Base-by-base conservation (phyloP, 1,140 invertebrate genomes). In the Bombus difficillimus region DNA sequence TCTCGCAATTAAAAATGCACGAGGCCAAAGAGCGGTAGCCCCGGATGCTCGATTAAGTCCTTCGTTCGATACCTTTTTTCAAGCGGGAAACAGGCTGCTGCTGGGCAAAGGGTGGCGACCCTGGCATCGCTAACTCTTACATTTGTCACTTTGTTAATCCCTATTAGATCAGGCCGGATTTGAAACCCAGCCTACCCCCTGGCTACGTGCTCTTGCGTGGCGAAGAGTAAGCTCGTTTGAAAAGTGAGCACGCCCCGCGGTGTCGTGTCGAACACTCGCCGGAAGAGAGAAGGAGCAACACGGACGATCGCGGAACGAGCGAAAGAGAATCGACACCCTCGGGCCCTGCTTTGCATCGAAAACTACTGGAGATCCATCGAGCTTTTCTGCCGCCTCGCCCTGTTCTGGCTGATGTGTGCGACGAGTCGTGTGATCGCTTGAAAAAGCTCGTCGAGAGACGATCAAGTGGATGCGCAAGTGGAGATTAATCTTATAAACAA, bases 131-230 rank as follows among this genome's bases (percentile, higher is more conserved):
- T 92, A 92, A 92, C 92, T 93, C 88, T 92, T 92, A 92, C 90
- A 93, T 93, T 92, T 93, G 92, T 92, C 92, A 93, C 91, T 91
- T 90, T 89, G 89, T 92, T 93, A 93, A 93, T 93, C 92, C 92
- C 92, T 92, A 92, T 93, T 93, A 93, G 92, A 93, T 93, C 92
- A 91, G 87, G 83, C 88, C 82, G 90, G 92, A 92, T 93, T 92
- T 92, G 72, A 89, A 92, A 90, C 87, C 88, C 81, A 84, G 80
- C 79, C 81, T 84, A 53, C 64, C 68, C 75, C 32, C 39, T 28
- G 87, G 90, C 87, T 88, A 91, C 91, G 90, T 88, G 85, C 90
- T 90, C 89, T 89, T 88, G 91, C 89, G 87, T 84, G 88, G 89
- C 90, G 89, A 92, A 92, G 91, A 92, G 92, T 92, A 92, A 92